Percentiles rank a stretch among this genome's conserved stretches.
phyloP scores from a whole-genome alignment of 2,113 vertebrate species.

The Caranx ignobilis region DNA sequence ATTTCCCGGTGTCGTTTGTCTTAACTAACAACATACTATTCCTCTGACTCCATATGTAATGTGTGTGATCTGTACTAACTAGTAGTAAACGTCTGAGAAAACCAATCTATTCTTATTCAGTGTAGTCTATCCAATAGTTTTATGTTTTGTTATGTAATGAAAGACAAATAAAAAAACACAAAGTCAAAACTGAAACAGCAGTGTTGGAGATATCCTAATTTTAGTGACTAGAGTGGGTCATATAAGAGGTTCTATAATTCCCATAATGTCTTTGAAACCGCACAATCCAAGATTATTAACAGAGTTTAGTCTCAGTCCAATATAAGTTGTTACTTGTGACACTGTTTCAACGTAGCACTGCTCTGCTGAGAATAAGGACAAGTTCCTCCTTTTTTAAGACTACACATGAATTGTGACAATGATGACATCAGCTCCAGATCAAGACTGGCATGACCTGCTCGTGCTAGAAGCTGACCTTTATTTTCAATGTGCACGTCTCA shows the following conservation, averaged over 20 bases:
- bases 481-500: background rate
- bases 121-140: background rate
- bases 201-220: background rate
- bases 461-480: background rate
- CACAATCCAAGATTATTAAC: too few relatives aligned
- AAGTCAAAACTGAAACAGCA: background rate
- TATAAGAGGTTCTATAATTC: background rate
- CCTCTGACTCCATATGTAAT: too few relatives aligned
- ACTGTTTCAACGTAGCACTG: background rate
- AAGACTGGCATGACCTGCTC: background rate
- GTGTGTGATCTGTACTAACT: too few relatives aligned
- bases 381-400: constrained; percentile 3
- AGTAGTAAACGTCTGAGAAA: too few relatives aligned
- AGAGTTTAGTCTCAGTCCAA: background rate
- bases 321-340: background rate
- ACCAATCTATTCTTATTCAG: background rate
- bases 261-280: background rate
- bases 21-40: too few relatives aligned
- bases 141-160: background rate
- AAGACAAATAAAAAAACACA: background rate
- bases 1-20: too few relatives aligned
- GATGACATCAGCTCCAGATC: background rate
- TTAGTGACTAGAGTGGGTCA: background rate
- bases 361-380: background rate
- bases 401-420: background rate